Evolutionary conservation across 2,113 vertebrate species (phyloP), one percentile per base, ranked within the genome.

Genomic region (Onychostoma macrolepis): DNA sequence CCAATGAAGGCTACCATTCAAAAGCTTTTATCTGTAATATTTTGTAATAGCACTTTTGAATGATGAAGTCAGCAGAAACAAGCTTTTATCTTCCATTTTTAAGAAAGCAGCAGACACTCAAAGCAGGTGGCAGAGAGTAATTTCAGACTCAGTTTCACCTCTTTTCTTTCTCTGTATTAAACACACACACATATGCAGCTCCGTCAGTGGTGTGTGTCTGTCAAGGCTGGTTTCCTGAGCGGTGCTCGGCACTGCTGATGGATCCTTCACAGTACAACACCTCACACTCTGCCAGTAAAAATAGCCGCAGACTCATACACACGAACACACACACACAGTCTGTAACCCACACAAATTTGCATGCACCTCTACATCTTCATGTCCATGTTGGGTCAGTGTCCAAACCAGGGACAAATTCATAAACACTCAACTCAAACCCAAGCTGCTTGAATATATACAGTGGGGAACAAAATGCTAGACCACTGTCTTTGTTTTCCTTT

Each of bases 221-320:
- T 90, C 85, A 85, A 50, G 53, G 86, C 61, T 53, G 71, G 65
- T 88, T 77, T 77, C 86, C 91, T 90, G 84, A 86, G 74, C 79
- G 36, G 79, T 85, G 79, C 86, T 84, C 90, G 84, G 71, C 65
- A n/a, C 17, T 89, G 93, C 86, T 92, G 92, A 93, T 86, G 89
- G 93, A 94, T 80, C n/a, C 81, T 91, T 92, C 84, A 81, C 93
- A 92, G 93, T 71, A 45, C 81, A 65, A 80, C 38, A 85, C 61
- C 84, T 71, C 83, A 69, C 43, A 26, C 76, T 84, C 81, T 83
- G 76, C 69, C 71, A 85, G 78, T 87, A 80, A 89, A 87, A 86
- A 88, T 87, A 88, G 72, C 75, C 80, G 63, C 80, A 74, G 65
- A 65, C 84, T 21, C 43, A 83, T 19, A 71, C 45, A 72, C 30